phyloP scores from a whole-genome alignment of 1,140 invertebrate genomes.

The Camponotus vicinus region DNA sequence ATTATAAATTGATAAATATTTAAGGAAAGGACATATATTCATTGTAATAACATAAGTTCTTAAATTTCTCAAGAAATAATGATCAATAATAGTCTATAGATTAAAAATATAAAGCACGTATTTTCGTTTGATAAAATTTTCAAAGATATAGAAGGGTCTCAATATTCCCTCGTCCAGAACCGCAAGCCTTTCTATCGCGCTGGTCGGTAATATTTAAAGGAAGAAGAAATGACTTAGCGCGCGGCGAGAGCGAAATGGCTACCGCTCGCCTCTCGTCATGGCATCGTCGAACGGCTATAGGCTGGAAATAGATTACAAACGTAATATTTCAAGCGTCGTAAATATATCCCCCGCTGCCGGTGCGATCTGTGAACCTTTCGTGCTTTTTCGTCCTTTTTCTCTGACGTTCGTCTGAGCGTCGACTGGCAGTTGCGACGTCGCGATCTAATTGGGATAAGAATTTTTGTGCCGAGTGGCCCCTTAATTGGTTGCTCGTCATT shows the following conservation, averaged over 20 bases:
- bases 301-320: conserved; percentile 75
- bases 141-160: conserved; percentile 26
- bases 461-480: conserved; percentile 71
- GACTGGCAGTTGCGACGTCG: conserved; percentile 42
- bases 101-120: not conserved
- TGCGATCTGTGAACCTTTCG: conserved; percentile 30
- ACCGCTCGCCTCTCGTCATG: conserved; percentile 24
- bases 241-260: conserved; percentile 33
- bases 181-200: conserved; percentile 1
- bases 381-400: not conserved
- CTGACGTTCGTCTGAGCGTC: conserved; percentile 8
- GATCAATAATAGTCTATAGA: not conserved
- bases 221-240: conserved; percentile 65
- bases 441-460: conserved; percentile 76
- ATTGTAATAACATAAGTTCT: not conserved
- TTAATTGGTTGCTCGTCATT: conserved; percentile 74
- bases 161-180: conserved; percentile 4
- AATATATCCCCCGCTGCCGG: conserved; percentile 65
- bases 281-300: conserved; percentile 12
- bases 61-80: not conserved
- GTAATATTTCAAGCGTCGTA: conserved; percentile 75
- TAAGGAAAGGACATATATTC: too few relatives aligned
- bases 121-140: conserved; percentile 50
- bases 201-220: conserved; percentile 54
- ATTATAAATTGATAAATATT: not conserved